phyloP scores from a whole-genome alignment of 2,888 invertebrate genomes.

The Sepiola atlantica region DNA sequence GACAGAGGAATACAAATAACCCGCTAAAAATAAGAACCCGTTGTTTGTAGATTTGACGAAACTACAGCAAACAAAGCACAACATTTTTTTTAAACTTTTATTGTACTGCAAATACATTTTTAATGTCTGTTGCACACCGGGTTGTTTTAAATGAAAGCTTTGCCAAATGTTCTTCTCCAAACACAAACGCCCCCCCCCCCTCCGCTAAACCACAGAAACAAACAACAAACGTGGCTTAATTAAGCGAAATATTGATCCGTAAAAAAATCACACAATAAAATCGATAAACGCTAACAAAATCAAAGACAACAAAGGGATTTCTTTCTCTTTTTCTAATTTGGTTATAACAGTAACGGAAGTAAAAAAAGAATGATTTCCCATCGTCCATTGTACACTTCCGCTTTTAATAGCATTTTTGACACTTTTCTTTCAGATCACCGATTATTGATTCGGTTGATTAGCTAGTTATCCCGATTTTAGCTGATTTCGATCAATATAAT shows the following conservation, averaged over 20 bases:
- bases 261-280: neutral
- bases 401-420: neutral
- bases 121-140: neutral
- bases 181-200: neutral
- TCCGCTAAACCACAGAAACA: neutral
- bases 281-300: neutral
- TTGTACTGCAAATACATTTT: neutral
- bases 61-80: no score
- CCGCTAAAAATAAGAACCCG: no score
- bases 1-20: no score
- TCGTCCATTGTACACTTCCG: neutral
- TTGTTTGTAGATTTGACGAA: no score
- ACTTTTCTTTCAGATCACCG: neutral
- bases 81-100: no score
- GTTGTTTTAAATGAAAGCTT: neutral
- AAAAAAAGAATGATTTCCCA: neutral
- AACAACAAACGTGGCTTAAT: slow-evolving; percentile 13
- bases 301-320: neutral
- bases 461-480: neutral
- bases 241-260: neutral
- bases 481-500: neutral
- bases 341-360: neutral
- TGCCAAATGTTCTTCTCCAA: neutral
- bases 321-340: neutral
- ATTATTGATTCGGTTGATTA: neutral